phyloP scores from a whole-genome alignment of 2,113 vertebrate species.

The Daboia siamensis region DNA sequence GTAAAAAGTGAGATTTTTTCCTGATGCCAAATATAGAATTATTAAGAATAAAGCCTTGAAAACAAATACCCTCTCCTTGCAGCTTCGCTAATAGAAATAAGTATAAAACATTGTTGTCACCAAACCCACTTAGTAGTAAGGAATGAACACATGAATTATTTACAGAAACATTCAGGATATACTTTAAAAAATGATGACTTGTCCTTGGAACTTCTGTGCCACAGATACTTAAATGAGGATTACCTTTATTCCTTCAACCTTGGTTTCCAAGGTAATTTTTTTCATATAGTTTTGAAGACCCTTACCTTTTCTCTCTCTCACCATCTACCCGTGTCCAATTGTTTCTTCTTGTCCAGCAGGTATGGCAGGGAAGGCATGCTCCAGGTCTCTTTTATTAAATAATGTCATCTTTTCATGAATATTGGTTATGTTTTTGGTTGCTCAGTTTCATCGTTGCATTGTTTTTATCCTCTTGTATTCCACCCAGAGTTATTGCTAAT shows the following conservation, averaged over 20 bases:
- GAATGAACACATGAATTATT: not conserved
- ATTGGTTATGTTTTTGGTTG: not conserved
- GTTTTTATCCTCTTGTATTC: no score
- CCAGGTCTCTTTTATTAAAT: not conserved
- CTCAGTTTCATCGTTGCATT: not conserved
- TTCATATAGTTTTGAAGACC: not conserved
- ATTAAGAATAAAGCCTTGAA: not conserved
- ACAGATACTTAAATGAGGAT: not conserved
- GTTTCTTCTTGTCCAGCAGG: not conserved
- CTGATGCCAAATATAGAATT: not conserved
- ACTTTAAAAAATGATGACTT: slow-evolving; percentile 9
- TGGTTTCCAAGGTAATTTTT: slow-evolving; percentile 8
- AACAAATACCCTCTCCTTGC: not conserved
- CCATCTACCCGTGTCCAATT: not conserved
- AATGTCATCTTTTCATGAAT: not conserved
- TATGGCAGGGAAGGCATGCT: not conserved
- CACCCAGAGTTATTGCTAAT: no score
- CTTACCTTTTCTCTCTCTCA: not conserved
- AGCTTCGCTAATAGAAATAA: not conserved
- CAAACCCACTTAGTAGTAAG: not conserved
- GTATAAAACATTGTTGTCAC: not conserved
- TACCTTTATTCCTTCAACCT: not conserved
- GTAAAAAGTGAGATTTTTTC: slow-evolving; percentile 13
- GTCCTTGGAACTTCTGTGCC: not conserved
- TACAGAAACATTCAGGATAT: not conserved